These are phyloP conservation scores for Vanessa atalanta DNA, from an alignment of 1,140 invertebrate genomes.

Conservation along the genomic window DNA sequence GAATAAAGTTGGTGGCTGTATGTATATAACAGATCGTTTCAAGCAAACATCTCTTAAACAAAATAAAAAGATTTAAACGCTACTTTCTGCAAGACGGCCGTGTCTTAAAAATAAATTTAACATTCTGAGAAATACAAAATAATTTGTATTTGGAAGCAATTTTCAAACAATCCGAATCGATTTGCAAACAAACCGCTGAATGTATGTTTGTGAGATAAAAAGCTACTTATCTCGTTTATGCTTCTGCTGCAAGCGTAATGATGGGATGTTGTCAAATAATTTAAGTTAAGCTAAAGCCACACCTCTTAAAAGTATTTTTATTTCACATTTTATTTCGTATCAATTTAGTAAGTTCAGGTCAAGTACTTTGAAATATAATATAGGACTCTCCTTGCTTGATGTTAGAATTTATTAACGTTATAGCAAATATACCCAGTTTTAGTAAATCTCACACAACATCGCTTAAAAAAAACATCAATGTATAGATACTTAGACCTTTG, in stretches of 20 bases:
- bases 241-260: neutral
- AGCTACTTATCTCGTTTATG: slow-evolving; percentile 7
- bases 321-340: neutral
- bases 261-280: slow-evolving; percentile 10
- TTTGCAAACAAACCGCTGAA: slow-evolving; percentile 3
- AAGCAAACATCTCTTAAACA: neutral
- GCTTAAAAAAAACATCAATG: neutral
- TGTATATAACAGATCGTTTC: too few relatives aligned
- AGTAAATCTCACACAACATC: too few relatives aligned
- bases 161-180: slow-evolving; percentile 2
- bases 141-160: slow-evolving; percentile 6
- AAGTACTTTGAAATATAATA: too few relatives aligned
- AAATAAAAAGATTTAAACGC: neutral
- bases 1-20: too few relatives aligned
- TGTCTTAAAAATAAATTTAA: neutral
- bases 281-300: neutral
- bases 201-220: slow-evolving; percentile 6
- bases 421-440: too few relatives aligned
- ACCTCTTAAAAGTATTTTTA: neutral
- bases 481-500: neutral
- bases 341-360: too few relatives aligned
- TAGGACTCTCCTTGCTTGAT: too few relatives aligned
- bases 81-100: neutral
- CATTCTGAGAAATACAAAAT: neutral
- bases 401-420: too few relatives aligned